phyloP scores from a whole-genome alignment of 2,113 vertebrate species.

The Hypanus sabinus region DNA sequence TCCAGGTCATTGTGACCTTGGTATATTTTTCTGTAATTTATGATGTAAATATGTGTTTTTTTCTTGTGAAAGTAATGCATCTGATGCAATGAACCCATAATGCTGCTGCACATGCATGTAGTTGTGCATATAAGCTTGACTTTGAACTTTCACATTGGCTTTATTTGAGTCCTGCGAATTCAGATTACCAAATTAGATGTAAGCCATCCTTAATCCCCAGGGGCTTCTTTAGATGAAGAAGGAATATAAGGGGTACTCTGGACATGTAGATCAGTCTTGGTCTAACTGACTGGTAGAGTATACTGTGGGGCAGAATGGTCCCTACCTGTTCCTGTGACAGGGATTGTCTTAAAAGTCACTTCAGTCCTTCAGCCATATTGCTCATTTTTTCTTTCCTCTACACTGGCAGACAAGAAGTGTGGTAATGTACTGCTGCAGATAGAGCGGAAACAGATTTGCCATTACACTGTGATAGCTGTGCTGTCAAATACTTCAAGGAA shows the following conservation, averaged over 20 bases:
- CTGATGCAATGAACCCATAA: too few relatives aligned
- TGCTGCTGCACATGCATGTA: too few relatives aligned
- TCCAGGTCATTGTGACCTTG: too few relatives aligned
- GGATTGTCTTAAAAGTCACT: not conserved
- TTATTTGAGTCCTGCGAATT: too few relatives aligned
- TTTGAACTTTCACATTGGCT: too few relatives aligned
- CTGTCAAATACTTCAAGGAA: constrained; percentile 1
- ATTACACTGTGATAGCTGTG: constrained; percentile 22
- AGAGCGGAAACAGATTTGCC: not conserved
- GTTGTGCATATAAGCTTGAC: too few relatives aligned
- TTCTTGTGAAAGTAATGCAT: too few relatives aligned
- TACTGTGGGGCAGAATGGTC: not conserved
- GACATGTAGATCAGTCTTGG: not conserved
- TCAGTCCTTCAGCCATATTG: not conserved
- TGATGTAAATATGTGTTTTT: too few relatives aligned
- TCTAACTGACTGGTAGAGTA: not conserved
- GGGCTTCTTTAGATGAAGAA: too few relatives aligned
- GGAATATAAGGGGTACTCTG: not conserved
- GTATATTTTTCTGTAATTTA: too few relatives aligned
- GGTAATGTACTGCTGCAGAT: constrained; percentile 5
- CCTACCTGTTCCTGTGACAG: not conserved
- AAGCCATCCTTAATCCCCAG: too few relatives aligned
- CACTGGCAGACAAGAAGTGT: not conserved
- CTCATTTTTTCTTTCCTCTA: not conserved
- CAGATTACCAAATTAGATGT: too few relatives aligned